phyloP scores from a whole-genome alignment of 2,888 invertebrate species.

The Seira ritae region DNA sequence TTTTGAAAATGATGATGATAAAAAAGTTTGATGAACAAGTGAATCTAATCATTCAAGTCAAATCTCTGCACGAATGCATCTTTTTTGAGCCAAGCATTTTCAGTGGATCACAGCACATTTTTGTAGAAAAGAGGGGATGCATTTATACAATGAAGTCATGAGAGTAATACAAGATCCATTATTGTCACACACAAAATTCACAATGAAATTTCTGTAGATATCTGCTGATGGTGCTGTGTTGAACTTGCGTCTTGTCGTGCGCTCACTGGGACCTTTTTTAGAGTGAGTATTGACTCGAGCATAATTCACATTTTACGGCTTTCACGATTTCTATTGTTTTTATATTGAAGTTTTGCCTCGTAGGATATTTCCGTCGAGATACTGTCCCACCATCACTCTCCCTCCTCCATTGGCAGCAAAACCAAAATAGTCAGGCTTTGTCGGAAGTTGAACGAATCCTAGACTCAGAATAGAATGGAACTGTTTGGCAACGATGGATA shows the following conservation, averaged over 20 bases:
- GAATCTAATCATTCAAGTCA: conserved; percentile 34
- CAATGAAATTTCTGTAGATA: background rate
- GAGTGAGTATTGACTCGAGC: background rate
- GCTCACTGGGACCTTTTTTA: conserved; percentile 8
- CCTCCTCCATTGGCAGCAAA: background rate
- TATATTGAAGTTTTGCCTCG: background rate
- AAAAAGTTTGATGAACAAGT: conserved; percentile 28
- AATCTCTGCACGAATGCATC: background rate
- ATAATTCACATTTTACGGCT: conserved; percentile 1
- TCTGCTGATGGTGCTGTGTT: conserved; percentile 38
- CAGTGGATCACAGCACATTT: background rate
- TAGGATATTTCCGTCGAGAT: conserved; percentile 27
- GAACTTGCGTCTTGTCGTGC: conserved; percentile 35
- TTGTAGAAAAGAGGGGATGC: background rate
- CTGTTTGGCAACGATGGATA: conserved; percentile 10
- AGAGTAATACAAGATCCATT: conserved; percentile 2
- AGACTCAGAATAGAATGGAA: background rate
- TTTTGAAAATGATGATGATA: background rate
- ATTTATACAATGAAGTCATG: background rate
- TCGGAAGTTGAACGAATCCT: background rate
- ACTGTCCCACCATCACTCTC: conserved; percentile 37
- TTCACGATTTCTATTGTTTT: conserved; percentile 6
- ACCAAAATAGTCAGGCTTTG: background rate
- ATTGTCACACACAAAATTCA: background rate
- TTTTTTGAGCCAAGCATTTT: background rate